Evolutionary conservation across 2,797 vertebrate species (phyloP).

Genomic region (Coranthus polyacanthus): DNA sequence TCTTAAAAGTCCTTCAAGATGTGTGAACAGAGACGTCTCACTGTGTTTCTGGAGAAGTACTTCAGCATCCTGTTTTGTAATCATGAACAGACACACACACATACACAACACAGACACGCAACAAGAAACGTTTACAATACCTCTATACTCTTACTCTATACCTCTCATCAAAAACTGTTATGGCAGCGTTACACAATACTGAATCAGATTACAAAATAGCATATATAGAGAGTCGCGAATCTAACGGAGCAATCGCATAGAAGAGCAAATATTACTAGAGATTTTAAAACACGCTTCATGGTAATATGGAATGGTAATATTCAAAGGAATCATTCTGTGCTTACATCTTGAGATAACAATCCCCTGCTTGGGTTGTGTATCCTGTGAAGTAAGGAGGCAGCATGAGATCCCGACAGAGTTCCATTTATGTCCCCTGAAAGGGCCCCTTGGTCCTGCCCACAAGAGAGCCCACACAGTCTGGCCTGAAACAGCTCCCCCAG

Average conservation of each 20-base stretch:
- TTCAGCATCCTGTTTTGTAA: constrained; percentile 62
- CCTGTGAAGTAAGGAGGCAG: constrained; percentile 72
- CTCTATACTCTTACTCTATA: background rate
- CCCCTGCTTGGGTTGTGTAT: constrained; percentile 52
- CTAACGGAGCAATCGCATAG: background rate
- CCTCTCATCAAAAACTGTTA: background rate
- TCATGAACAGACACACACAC: constrained; percentile 20
- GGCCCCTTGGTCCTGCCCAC: constrained; percentile 44
- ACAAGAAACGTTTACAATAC: background rate
- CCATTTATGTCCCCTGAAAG: constrained; percentile 24
- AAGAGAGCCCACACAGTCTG: constrained; percentile 28
- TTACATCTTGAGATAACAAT: constrained; percentile 81
- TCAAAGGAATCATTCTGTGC: background rate
- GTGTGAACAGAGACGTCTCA: constrained; percentile 65
- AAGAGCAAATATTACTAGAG: background rate
- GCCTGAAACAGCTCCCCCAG: constrained; percentile 85
- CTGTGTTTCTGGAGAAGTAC: constrained; percentile 70
- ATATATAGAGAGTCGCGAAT: background rate
- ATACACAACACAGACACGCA: background rate
- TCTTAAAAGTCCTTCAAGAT: constrained; percentile 76
- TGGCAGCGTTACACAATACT: background rate
- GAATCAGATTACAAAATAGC: background rate
- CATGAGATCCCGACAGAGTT: constrained; percentile 24
- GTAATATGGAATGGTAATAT: background rate
- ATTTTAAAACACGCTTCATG: no score